phyloP scores from a whole-genome alignment of 2,797 vertebrate genomes.

The Acanthopagrus latus region DNA sequence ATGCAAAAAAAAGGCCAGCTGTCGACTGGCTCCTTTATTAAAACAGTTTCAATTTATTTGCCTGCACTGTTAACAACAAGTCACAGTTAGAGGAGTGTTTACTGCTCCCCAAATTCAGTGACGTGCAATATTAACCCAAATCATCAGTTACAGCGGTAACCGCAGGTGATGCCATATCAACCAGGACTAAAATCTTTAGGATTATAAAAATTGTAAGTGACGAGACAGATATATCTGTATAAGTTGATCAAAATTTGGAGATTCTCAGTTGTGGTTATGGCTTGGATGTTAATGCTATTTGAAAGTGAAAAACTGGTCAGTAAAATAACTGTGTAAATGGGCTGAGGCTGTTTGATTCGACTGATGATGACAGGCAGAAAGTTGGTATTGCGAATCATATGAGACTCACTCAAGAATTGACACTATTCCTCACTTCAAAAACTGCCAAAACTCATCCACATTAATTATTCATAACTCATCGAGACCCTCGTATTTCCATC shows the following conservation, averaged over 20 bases:
- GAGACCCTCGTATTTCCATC: neutral
- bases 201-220: no score
- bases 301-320: neutral
- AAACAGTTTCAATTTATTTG: neutral
- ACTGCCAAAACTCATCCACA: neutral
- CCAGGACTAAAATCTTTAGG: neutral
- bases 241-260: neutral
- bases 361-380: neutral
- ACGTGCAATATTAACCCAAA: no score
- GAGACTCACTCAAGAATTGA: neutral
- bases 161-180: neutral
- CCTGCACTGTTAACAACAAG: neutral
- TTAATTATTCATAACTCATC: neutral
- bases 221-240: no score
- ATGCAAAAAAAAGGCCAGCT: neutral
- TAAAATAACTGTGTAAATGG: neutral
- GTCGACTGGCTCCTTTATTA: neutral
- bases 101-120: neutral
- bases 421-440: neutral
- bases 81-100: neutral
- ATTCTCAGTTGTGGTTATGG: neutral
- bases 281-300: neutral
- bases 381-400: no score
- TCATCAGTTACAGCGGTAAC: no score
- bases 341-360: neutral